phyloP scores from a whole-genome alignment of 1,140 invertebrate species.

The Trichomalopsis sarcophagae region DNA sequence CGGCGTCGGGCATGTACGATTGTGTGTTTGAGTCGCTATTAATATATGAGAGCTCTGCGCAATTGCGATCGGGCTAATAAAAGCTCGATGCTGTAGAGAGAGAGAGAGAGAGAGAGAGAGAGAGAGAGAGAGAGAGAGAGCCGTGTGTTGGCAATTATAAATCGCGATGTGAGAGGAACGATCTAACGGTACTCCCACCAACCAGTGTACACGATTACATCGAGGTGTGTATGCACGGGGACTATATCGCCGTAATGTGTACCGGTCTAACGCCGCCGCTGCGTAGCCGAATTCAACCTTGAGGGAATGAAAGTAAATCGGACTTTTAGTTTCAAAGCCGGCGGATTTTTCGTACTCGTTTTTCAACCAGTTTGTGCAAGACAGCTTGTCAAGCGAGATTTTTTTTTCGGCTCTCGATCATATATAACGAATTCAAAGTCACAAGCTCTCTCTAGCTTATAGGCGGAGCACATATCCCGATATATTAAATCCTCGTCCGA shows the following conservation, averaged over 20 bases:
- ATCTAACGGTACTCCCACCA: not conserved
- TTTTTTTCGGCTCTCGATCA: too few relatives aligned
- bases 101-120: not conserved
- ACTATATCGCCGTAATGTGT: too few relatives aligned
- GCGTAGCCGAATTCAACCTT: not conserved
- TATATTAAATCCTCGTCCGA: not conserved
- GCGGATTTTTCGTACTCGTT: too few relatives aligned
- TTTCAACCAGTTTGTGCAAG: too few relatives aligned
- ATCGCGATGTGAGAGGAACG: slow-evolving; percentile 20
- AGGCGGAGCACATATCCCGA: not conserved
- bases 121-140: not conserved
- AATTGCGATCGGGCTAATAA: slow-evolving; percentile 50
- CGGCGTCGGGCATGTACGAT: not conserved
- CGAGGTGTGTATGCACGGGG: not conserved
- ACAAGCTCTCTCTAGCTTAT: not conserved
- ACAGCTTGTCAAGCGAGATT: too few relatives aligned
- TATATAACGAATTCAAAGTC: too few relatives aligned
- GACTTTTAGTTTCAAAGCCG: too few relatives aligned
- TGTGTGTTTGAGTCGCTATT: slow-evolving; percentile 7
- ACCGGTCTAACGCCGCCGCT: not conserved
- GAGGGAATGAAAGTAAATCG: not conserved
- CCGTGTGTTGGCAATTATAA: slow-evolving; percentile 46
- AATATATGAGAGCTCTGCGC: slow-evolving; percentile 32
- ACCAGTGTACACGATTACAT: too few relatives aligned
- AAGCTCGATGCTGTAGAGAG: slow-evolving; percentile 1